Evolutionary conservation across 2,888 invertebrate genomes (phyloP).

Genomic region (Eristalis arbustorum): DNA sequence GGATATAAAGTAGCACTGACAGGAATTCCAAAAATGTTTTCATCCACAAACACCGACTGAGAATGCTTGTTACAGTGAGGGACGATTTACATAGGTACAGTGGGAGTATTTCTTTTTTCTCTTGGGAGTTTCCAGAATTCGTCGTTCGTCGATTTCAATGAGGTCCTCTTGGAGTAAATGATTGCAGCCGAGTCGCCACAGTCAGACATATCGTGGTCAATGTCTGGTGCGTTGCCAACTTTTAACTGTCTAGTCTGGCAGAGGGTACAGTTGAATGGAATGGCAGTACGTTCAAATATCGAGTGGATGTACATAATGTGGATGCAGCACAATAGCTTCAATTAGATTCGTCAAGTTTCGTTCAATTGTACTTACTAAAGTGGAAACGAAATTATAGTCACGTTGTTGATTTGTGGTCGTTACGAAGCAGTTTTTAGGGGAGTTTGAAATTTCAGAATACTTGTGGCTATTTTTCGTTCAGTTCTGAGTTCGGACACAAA

Average conservation of each 20-base stretch:
- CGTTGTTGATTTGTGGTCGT: no score
- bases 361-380: no score
- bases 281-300: no score
- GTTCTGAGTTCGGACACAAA: no score
- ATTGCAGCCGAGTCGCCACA: background rate
- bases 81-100: slow-evolving; percentile 17
- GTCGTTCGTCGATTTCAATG: background rate
- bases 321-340: no score
- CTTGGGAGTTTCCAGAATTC: background rate
- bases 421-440: no score
- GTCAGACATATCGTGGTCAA: background rate
- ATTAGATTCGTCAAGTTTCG: no score
- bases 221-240: background rate
- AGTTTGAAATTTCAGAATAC: no score
- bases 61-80: slow-evolving; percentile 27
- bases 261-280: background rate
- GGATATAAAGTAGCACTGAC: slow-evolving; percentile 22
- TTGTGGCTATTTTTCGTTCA: no score
- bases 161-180: background rate
- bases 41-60: slow-evolving; percentile 28
- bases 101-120: background rate
- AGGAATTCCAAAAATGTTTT: slow-evolving; percentile 56
- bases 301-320: no score
- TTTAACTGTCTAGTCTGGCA: background rate
- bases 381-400: no score